These are phyloP conservation scores for Acanthosepion esculentum DNA, from an alignment of 2,888 invertebrate genomes.

Conservation along the genomic window DNA sequence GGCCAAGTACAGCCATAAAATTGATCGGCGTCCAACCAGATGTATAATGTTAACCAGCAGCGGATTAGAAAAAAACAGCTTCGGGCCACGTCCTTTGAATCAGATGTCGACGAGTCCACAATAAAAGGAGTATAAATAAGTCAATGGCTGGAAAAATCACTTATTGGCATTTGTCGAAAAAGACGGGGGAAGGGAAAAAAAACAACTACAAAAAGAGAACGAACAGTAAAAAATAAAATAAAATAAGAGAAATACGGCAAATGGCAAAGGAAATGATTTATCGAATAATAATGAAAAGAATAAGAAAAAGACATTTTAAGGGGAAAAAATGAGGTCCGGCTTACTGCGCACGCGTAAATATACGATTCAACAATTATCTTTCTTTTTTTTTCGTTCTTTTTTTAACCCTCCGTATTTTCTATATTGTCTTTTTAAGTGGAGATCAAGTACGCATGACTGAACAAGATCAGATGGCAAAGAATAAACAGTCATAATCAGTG, in stretches of 20 bases:
- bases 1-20: neutral
- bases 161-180: slow-evolving; percentile 11
- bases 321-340: neutral
- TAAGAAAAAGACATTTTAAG: neutral
- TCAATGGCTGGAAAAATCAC: slow-evolving; percentile 13
- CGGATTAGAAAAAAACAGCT: slow-evolving; percentile 6
- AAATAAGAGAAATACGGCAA: neutral
- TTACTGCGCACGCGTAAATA: neutral
- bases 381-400: neutral
- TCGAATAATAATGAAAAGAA: neutral
- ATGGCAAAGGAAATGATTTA: neutral
- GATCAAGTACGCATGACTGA: neutral
- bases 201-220: neutral
- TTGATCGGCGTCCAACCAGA: slow-evolving; percentile 17
- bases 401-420: neutral
- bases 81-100: slow-evolving; percentile 14
- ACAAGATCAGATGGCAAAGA: neutral
- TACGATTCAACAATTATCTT: neutral
- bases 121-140: slow-evolving; percentile 3
- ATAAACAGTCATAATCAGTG: neutral
- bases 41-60: neutral
- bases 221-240: neutral
- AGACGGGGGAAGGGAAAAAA: neutral
- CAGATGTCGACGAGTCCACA: neutral
- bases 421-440: neutral